Evolutionary conservation across 2,797 vertebrate genomes (phyloP), one percentile per base, ranked within the genome.

Genomic region (Morus bassanus): DNA sequence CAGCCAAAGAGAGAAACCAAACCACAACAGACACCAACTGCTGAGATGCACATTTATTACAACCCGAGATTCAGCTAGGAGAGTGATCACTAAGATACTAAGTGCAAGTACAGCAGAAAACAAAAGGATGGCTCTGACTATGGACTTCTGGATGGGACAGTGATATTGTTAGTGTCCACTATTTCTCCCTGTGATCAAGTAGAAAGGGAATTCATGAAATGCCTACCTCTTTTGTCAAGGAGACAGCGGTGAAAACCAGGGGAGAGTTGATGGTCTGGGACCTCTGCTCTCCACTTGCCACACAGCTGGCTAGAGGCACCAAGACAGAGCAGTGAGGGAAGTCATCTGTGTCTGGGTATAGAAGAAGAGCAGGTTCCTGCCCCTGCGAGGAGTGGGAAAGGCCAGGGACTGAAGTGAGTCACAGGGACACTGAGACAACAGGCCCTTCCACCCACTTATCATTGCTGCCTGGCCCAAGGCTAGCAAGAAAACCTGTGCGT

Each of bases 301-400:
- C 14, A 18, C 31, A 43, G 2, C 30, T 46, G 28, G 3, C 41
- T 33, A 30, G 10, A 22, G 10, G 24, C 67, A 31, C 4, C 2
- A 6, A 53, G 53, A 6, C 0, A 0, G 6, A 0, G 0, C 48
- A 35, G 12, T 5, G 17, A 12, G 24, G 43, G 35, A 82, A 76
- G 24, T 7, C 27, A 10, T 30, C 16, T 2, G 5, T 15, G 51
- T 21, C 31, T 43, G 30, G 28, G 5, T 10, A 6, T 4, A 22
- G 54, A 73, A 72, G 10, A 18, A 54, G 23, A 53, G 13, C 5
- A 35, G 11, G 11, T 48, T 88, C 18, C 41, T 67, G 17, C 31
- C 28, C 33, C 45, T 53, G 7, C 0, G 4, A 56, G n/a, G n/a
- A 76, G 35, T 2, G 16, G 25, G 18, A 69, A 60, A 63, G 35